Conservation (phyloP, 37 sponge, comb jelly and placozoan species). For the Crambe crambe region DNA sequence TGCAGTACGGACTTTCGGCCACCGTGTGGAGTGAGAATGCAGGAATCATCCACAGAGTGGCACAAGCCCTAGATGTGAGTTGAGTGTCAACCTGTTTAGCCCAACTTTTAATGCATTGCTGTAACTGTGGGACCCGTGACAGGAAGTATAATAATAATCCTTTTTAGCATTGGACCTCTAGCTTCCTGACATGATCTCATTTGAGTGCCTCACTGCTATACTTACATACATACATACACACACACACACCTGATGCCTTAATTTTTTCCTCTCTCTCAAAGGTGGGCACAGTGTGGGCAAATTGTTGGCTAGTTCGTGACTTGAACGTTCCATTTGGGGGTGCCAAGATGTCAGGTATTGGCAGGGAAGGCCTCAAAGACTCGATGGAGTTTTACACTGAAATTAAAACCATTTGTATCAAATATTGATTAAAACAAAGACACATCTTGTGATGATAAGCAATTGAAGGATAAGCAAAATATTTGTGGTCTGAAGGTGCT, state of each 20-base stretch:
- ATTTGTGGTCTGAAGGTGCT: not conserved
- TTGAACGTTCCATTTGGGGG: constrained; percentile 93
- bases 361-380: constrained; percentile 82
- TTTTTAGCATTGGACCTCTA: not conserved
- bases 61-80: constrained; percentile 72
- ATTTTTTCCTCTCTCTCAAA: too few relatives aligned
- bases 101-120: constrained; percentile 1
- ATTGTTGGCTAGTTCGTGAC: constrained; percentile 89
- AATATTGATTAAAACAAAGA: constrained; percentile 47
- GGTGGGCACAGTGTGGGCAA: constrained; percentile 95
- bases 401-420: constrained; percentile 84
- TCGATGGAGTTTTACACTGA: constrained; percentile 90
- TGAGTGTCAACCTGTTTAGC: not conserved
- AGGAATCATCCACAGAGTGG: constrained; percentile 73
- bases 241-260: too few relatives aligned
- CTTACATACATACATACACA: too few relatives aligned
- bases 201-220: too few relatives aligned
- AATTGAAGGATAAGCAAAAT: not conserved
- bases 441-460: not conserved
- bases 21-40: constrained; percentile 84
- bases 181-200: not conserved
- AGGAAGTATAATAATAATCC: not conserved
- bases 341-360: constrained; percentile 84
- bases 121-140: not conserved
- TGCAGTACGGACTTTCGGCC: constrained; percentile 84